Evolutionary conservation across 2,797 vertebrate genomes (phyloP), one percentile per base, ranked within the genome.

Genomic region (Myotis pilosus): DNA sequence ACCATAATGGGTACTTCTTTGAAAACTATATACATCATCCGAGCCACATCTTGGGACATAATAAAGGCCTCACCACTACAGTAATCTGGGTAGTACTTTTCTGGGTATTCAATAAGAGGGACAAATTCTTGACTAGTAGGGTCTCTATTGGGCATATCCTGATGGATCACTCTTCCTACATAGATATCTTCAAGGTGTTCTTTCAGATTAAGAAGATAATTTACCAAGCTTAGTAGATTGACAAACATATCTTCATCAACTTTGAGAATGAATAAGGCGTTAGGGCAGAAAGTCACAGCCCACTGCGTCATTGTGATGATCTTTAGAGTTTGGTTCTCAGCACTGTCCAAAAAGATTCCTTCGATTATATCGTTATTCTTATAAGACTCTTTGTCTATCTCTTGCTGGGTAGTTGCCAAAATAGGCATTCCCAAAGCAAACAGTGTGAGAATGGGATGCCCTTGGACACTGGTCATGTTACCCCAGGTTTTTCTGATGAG

Each of bases 41-140:
- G 97, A 36, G 99, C 98, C 4, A 99, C 99, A 0, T 99, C 99
- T 95, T 99, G 99, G 6, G 99, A 99, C 28, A 99, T 33, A 80
- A 99, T 95, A 13, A 99, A 99, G 0, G 98, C 98, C 0, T 98
- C 98, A 0, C 98, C 98, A 0, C 99, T 98, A 78, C 99, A 99
- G 97, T 99, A 99, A 92, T 99, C 99, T 0, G 99, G 99, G 78
- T 99, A 98, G 64, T 98, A 98, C 89, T 98, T 97, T 4, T 98
- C 97, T 0, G 99, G 97, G 87, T 99, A 99, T 0, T 98, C 97
- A 0, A 97, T 97, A 41, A 83, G 57, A 25, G 99, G 96, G 3
- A 99, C 94, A 85, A 98, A 99, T 84, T 97, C 93, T 0, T 97
- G 97, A 87, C 98, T 99, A 1, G 66, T 53, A 2, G 98, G 98